Conservation (phyloP, 2,113 vertebrate genomes). For the Guaruba guarouba region DNA sequence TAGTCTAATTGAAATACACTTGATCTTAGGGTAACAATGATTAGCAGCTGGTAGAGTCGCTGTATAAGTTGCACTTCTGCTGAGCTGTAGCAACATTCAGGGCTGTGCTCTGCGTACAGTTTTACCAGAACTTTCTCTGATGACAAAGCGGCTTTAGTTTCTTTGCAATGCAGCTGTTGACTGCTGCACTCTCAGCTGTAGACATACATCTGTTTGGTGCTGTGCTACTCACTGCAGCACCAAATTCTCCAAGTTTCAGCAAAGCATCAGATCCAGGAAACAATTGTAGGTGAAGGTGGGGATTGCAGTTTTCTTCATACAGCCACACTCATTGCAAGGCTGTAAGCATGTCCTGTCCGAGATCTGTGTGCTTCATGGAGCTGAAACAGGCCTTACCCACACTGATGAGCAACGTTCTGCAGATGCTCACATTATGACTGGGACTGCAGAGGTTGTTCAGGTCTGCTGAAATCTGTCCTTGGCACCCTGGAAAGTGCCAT, state of each 20-base stretch:
- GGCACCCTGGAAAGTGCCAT: neutral
- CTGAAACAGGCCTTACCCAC: neutral
- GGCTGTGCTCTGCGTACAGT: neutral
- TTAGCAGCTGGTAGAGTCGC: neutral
- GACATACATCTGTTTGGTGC: accelerated
- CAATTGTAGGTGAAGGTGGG: neutral
- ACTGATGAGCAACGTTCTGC: neutral
- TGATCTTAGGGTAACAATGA: neutral
- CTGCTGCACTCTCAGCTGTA: neutral
- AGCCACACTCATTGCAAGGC: neutral
- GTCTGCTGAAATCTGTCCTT: neutral
- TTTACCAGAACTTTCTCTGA: neutral
- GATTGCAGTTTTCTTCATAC: neutral
- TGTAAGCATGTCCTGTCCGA: neutral
- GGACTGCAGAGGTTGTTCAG: neutral
- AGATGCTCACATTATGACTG: neutral
- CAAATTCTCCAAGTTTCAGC: neutral
- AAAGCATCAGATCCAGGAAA: neutral
- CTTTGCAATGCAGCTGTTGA: neutral
- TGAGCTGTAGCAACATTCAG: neutral
- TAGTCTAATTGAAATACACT: neutral
- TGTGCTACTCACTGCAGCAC: neutral
- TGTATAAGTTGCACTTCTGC: accelerated
- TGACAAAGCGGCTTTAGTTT: neutral
- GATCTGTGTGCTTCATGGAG: neutral